Conservation (phyloP, 2,113 vertebrate species). For the Pluvialis apricaria region DNA sequence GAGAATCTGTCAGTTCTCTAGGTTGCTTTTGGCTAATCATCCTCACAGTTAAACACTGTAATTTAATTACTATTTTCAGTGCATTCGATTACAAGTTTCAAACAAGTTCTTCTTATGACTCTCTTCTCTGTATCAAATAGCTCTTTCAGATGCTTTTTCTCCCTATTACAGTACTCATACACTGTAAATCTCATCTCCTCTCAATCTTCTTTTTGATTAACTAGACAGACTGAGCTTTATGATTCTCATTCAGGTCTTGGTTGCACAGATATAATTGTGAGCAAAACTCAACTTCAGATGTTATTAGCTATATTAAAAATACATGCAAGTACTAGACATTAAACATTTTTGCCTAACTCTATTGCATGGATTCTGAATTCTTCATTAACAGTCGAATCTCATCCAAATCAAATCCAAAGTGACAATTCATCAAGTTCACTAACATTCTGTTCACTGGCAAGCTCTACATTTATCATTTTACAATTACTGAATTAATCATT, state of each 20-base stretch:
- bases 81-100: conserved; percentile 23
- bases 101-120: neutral
- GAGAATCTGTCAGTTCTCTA: neutral
- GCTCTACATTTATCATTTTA: neutral
- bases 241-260: conserved; percentile 31
- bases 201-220: conserved; percentile 45
- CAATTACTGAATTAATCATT: too few species aligned
- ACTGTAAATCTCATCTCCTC: neutral
- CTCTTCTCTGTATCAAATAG: conserved; percentile 17
- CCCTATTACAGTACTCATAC: neutral
- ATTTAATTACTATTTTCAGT: conserved; percentile 42
- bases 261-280: conserved; percentile 52
- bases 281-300: conserved; percentile 60
- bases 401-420: conserved; percentile 52
- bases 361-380: conserved; percentile 8
- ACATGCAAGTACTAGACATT: conserved; percentile 57
- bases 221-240: conserved; percentile 29
- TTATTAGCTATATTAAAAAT: conserved; percentile 62
- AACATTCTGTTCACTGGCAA: neutral
- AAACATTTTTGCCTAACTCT: conserved; percentile 41
- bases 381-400: neutral
- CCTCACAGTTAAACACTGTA: conserved; percentile 15
- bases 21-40: neutral
- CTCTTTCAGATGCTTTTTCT: conserved; percentile 17
- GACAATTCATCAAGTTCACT: conserved; percentile 31